These are phyloP conservation scores for Drosophila meridiana DNA, from an alignment of 2,888 invertebrate genomes.

Conservation along the genomic window DNA sequence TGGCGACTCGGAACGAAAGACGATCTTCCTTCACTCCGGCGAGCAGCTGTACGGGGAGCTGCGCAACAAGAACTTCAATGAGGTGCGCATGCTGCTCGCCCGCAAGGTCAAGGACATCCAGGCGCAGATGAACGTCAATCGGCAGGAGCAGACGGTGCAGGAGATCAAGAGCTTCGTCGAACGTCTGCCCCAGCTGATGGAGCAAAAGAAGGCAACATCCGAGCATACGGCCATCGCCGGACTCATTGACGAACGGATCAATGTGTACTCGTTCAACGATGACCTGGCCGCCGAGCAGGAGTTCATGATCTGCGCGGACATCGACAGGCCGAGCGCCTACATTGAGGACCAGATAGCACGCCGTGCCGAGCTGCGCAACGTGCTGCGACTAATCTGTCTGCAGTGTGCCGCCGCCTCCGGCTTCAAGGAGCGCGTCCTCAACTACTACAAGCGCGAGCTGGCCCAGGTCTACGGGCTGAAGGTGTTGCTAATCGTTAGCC, in stretches of 20 bases:
- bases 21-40: conserved; percentile 93
- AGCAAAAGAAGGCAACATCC: conserved; percentile 93
- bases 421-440: conserved; percentile 93
- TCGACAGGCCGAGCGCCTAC: conserved; percentile 94
- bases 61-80: conserved; percentile 96
- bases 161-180: conserved; percentile 97
- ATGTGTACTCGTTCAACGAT: conserved; percentile 91
- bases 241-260: conserved; percentile 93
- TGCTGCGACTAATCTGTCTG: conserved; percentile 95
- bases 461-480: conserved; percentile 95
- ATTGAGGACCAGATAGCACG: conserved; percentile 97
- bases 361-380: conserved; percentile 92
- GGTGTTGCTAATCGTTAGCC: conserved; percentile 92
- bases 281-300: conserved; percentile 95
- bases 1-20: conserved; percentile 87
- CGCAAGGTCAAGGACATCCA: conserved; percentile 95
- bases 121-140: conserved; percentile 93
- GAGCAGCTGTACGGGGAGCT: conserved; percentile 96
- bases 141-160: conserved; percentile 95
- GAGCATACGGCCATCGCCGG: conserved; percentile 97
- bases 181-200: conserved; percentile 93
- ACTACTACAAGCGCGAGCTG: conserved; percentile 90
- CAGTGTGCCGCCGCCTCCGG: conserved; percentile 97
- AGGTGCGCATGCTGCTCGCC: conserved; percentile 93
- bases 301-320: conserved; percentile 95